These are phyloP conservation scores for Eidolon helvum DNA, from an alignment of 2,113 vertebrate species.

Conservation along the genomic window DNA sequence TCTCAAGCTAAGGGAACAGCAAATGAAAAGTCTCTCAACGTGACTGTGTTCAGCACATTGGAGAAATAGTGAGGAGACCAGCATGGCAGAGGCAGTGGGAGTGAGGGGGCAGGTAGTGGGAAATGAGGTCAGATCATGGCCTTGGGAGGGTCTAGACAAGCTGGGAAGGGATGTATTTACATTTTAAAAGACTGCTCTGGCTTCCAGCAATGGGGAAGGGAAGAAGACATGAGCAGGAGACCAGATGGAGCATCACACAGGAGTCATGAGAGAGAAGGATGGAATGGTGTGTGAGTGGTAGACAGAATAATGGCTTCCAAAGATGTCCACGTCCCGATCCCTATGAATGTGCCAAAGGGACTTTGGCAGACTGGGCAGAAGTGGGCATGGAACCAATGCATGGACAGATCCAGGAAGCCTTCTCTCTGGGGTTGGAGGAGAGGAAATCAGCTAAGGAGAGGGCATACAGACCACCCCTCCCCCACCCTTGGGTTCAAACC, in stretches of 20 bases:
- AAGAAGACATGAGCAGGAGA: background rate
- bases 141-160: background rate
- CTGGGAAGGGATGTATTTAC: background rate
- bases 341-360: background rate
- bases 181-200: background rate
- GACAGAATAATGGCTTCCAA: background rate
- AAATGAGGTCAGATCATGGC: background rate
- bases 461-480: background rate
- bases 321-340: background rate
- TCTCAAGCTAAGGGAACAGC: background rate
- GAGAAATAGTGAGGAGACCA: background rate
- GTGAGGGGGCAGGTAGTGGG: rapidly evolving
- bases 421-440: background rate
- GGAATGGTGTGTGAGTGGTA: rapidly evolving
- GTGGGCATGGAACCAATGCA: background rate
- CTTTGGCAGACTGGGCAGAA: background rate
- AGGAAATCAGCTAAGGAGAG: background rate
- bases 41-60: background rate
- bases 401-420: background rate
- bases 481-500: background rate
- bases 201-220: background rate
- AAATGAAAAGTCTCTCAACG: background rate
- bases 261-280: background rate
- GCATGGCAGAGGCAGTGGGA: background rate
- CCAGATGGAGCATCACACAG: background rate